Percentiles rank a stretch among this genome's conserved stretches.
Evolutionary conservation across 2,113 vertebrate species (phyloP).

Genomic region (Etia nguti): DNA sequence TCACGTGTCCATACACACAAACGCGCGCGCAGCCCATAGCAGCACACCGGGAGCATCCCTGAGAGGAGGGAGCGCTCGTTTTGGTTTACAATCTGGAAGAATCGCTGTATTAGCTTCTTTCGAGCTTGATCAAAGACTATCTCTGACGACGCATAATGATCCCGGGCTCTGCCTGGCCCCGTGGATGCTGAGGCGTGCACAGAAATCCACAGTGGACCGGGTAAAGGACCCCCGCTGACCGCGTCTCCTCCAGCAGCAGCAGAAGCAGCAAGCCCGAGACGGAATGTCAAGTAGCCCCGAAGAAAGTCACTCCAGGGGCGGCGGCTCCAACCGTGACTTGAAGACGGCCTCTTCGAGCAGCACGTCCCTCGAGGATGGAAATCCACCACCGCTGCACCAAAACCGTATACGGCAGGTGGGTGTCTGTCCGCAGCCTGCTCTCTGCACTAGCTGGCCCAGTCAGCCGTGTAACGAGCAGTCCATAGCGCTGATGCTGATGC

Average conservation of each 20-base stretch:
- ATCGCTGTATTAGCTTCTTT: background rate
- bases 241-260: background rate
- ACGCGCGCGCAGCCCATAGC: background rate
- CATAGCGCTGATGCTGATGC: conserved; percentile 11
- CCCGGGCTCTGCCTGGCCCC: conserved; percentile 1
- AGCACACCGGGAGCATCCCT: conserved; percentile 45
- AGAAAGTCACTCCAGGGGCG: conserved; percentile 66
- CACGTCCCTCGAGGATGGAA: conserved; percentile 67
- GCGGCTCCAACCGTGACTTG: conserved; percentile 64
- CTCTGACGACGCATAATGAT: conserved; percentile 36
- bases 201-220: conserved; percentile 33
- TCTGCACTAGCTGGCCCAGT: conserved; percentile 12
- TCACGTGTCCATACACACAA: conserved; percentile 25
- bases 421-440: conserved; percentile 28
- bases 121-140: background rate
- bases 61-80: conserved; percentile 10
- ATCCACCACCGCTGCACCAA: conserved; percentile 63
- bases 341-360: conserved; percentile 72
- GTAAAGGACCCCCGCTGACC: background rate
- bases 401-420: conserved; percentile 76
- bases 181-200: conserved; percentile 43
- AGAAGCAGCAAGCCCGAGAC: conserved; percentile 15
- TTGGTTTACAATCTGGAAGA: background rate
- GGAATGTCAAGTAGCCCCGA: conserved; percentile 65
- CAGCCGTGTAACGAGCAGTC: conserved; percentile 12